Base-by-base conservation (phyloP, 2,797 vertebrate genomes). In the Ispidina lecontei region DNA sequence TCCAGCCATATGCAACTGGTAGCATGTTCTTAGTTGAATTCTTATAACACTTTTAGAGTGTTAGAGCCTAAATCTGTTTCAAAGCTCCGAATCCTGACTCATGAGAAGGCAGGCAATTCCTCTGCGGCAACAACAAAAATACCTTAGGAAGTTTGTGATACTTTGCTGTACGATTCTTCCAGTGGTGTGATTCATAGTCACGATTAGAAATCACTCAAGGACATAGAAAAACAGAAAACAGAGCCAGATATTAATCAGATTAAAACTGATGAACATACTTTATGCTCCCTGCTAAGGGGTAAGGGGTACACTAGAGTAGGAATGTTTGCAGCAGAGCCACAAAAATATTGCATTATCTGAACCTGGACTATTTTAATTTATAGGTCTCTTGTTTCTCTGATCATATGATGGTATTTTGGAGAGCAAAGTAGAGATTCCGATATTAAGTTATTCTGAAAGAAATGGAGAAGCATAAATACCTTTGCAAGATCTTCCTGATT, bases 61-160 rank as follows among this genome's bases (percentile, higher is more conserved):
- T 89, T 92, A 94, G 63, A 51, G 69, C n/a, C 51, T 71, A 64
- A 85, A 83, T 35, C 60, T 84, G 25, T 59, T 78, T 86, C 59
- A 84, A 93, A 54, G 31, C 55, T 33, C 47, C 80, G 51, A 87
- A 92, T 72, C 46, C 55, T 87, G 54, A 70, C 65, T 79, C 31
- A 31, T 74, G 43, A 82, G 82, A 85, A 91, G 31, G 31, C 47
- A 85, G 68, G 28, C 12, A 69, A 77, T 71, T 69, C 8, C 33
- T 89, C 83, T 59, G 23, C 35, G 68, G 13, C 31, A 93, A 69
- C 70, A 92, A 63, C 3, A 75, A 59, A 86, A 85, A 77, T 77
- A 49, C 18, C 5, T 7, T 4, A 47, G 49, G 51, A 65, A 80
- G 85, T 85, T 74, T 63, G 47, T 20, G n/a, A 43, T 59, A 62